Evolutionary conservation across 2,888 invertebrate species (phyloP).

Genomic region (Drosophila atroscutellata): DNA sequence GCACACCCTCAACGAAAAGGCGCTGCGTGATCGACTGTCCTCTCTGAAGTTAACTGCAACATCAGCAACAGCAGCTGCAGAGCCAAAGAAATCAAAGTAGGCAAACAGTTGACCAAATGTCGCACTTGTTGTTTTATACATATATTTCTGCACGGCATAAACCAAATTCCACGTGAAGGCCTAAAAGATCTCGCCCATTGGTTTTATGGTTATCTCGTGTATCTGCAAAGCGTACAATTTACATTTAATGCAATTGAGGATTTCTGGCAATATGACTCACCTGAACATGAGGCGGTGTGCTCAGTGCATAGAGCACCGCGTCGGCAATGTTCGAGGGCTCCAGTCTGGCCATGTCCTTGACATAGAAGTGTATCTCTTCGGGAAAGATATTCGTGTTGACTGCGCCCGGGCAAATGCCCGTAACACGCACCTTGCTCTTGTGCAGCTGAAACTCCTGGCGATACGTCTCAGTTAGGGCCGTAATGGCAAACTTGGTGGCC

Average conservation of each 20-base stretch:
- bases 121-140: not conserved
- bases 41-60: slow-evolving; percentile 23
- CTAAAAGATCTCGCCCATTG: slow-evolving; percentile 83
- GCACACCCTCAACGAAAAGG: slow-evolving; percentile 88
- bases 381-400: slow-evolving; percentile 84
- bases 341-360: slow-evolving; percentile 81
- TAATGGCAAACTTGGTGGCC: slow-evolving; percentile 84
- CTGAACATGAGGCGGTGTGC: slow-evolving; percentile 83
- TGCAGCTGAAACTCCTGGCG: slow-evolving; percentile 84
- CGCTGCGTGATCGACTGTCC: slow-evolving; percentile 85
- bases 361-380: slow-evolving; percentile 81
- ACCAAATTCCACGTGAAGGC: slow-evolving; percentile 27
- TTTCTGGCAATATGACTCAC: slow-evolving; percentile 40
- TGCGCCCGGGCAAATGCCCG: slow-evolving; percentile 83
- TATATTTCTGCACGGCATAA: slow-evolving; percentile 4
- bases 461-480: slow-evolving; percentile 84
- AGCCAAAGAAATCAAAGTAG: slow-evolving; percentile 5
- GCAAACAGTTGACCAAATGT: slow-evolving; percentile 18
- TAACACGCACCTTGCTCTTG: slow-evolving; percentile 81
- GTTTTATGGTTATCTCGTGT: slow-evolving; percentile 83
- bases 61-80: not conserved
- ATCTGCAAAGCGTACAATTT: slow-evolving; percentile 62
- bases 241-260: too few relatives aligned
- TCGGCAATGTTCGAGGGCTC: slow-evolving; percentile 83
- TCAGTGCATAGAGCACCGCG: slow-evolving; percentile 82